phyloP scores from a whole-genome alignment of 2,113 vertebrate species.

The Microtus montanus region DNA sequence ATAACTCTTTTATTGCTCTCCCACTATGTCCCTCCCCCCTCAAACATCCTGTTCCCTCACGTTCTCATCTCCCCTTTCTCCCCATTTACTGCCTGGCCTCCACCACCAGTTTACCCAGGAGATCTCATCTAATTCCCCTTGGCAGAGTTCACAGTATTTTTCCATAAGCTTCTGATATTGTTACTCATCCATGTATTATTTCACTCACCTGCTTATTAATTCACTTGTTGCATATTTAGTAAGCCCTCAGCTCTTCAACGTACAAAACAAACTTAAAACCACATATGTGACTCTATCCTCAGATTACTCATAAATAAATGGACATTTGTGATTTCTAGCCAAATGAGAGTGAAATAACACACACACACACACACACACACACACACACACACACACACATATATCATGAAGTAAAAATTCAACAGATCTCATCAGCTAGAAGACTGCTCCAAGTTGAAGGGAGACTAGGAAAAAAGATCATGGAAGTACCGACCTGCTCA shows the following conservation, averaged over 20 bases:
- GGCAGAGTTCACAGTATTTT: too few relatives aligned
- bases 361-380: too few relatives aligned
- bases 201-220: background rate
- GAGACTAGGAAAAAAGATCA: background rate
- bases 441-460: background rate
- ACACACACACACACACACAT: too few relatives aligned
- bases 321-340: background rate
- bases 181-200: background rate
- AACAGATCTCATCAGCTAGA: background rate
- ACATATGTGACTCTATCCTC: background rate
- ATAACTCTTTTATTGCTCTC: too few relatives aligned
- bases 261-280: background rate
- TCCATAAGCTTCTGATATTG: background rate
- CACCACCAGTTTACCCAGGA: too few relatives aligned
- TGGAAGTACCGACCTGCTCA: background rate
- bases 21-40: too few relatives aligned
- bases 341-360: background rate
- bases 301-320: background rate
- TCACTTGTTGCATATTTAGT: background rate
- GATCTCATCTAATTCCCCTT: too few relatives aligned
- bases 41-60: too few relatives aligned
- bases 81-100: too few relatives aligned
- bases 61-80: too few relatives aligned
- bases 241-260: background rate
- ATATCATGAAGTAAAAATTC: too few relatives aligned